phyloP scores from a whole-genome alignment of 2,113 vertebrate species.

The Anolis carolinensis region DNA sequence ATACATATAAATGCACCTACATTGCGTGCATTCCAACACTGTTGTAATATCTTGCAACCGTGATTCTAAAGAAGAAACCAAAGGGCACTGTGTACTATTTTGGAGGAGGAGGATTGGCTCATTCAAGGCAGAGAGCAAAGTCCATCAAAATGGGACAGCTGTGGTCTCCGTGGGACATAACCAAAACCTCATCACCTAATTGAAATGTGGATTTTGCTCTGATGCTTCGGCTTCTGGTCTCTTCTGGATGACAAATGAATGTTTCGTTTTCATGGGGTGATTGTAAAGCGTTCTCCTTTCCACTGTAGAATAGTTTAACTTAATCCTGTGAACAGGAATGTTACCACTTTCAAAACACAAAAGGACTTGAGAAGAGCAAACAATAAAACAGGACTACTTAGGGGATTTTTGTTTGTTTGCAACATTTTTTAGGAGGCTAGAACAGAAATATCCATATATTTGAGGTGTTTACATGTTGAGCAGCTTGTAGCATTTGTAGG shows the following conservation, averaged over 20 bases:
- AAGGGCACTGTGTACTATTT: slow-evolving; percentile 47
- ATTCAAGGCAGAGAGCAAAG: slow-evolving; percentile 30
- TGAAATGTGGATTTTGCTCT: slow-evolving; percentile 42
- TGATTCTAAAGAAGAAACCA: slow-evolving; percentile 44
- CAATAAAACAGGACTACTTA: slow-evolving; percentile 36
- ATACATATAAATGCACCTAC: fast-evolving
- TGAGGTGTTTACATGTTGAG: slow-evolving; percentile 54
- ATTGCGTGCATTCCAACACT: not conserved
- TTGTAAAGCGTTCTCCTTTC: slow-evolving; percentile 15
- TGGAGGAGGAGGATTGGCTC: slow-evolving; percentile 28
- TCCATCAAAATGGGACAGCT: slow-evolving; percentile 4
- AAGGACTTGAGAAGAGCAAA: slow-evolving; percentile 36
- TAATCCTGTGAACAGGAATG: slow-evolving; percentile 47
- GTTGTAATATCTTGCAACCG: slow-evolving; percentile 9
- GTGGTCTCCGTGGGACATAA: slow-evolving; percentile 22
- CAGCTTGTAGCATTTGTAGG: slow-evolving; percentile 54
- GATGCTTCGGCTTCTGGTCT: not conserved
- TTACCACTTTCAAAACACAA: slow-evolving; percentile 46
- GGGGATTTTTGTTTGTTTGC: slow-evolving; percentile 45
- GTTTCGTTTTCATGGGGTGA: slow-evolving; percentile 31
- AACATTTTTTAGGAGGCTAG: slow-evolving; percentile 63
- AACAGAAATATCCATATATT: slow-evolving; percentile 61
- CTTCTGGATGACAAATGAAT: slow-evolving; percentile 54
- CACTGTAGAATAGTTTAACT: slow-evolving; percentile 25
- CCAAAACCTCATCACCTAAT: slow-evolving; percentile 26